Conservation (phyloP, 35 echinoderm and acorn worm species). For the Chiridota heheva region DNA sequence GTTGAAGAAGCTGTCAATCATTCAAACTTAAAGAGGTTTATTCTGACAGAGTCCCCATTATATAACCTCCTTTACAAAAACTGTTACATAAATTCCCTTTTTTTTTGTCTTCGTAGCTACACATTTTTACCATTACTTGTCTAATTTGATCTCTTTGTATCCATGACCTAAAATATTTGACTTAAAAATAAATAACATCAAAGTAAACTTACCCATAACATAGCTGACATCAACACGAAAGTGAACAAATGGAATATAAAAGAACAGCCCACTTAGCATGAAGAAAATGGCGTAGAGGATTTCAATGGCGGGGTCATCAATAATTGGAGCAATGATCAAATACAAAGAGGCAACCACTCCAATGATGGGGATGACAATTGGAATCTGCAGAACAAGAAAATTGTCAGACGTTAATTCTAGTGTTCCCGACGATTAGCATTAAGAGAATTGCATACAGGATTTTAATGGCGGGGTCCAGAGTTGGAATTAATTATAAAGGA, state of each 20-base stretch:
- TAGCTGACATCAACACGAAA: slow-evolving; percentile 53
- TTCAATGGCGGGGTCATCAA: slow-evolving; percentile 78
- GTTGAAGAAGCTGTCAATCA: too few relatives aligned
- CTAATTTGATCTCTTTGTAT: not conserved
- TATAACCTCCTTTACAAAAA: too few relatives aligned
- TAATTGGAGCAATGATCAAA: slow-evolving; percentile 82
- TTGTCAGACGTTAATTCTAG: too few relatives aligned
- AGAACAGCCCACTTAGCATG: slow-evolving; percentile 86
- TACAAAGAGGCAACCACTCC: slow-evolving; percentile 74
- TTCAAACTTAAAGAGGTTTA: not conserved
- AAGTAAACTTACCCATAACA: slow-evolving; percentile 77
- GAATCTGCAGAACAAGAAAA: slow-evolving; percentile 55
- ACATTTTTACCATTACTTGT: not conserved
- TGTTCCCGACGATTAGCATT: too few relatives aligned
- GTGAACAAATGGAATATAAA: slow-evolving; percentile 90
- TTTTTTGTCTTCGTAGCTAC: not conserved
- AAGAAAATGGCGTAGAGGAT: slow-evolving; percentile 84
- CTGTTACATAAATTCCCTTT: not conserved
- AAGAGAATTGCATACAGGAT: slow-evolving; percentile 85
- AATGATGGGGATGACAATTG: slow-evolving; percentile 78
- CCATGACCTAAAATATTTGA: not conserved
- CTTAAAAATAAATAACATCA: not conserved
- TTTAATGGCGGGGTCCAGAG: slow-evolving; percentile 74
- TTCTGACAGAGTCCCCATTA: not conserved
- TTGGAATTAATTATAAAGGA: too few relatives aligned